These are phyloP conservation scores for Cetonia aurata DNA, from an alignment of 2,888 invertebrate genomes.

Conservation along the genomic window DNA sequence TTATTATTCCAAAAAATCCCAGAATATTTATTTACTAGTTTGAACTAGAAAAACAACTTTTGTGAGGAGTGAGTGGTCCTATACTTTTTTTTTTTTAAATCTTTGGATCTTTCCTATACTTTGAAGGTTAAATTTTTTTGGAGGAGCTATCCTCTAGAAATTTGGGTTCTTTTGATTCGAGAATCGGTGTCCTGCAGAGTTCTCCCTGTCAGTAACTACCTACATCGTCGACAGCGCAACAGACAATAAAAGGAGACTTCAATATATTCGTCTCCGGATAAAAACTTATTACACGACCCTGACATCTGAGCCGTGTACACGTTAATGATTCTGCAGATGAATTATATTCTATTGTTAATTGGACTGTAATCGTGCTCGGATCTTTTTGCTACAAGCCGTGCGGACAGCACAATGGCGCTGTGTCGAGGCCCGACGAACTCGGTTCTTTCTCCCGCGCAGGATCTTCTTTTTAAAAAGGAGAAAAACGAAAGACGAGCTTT, in stretches of 20 bases:
- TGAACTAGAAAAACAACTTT: too few relatives aligned
- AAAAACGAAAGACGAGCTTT: conserved; percentile 9
- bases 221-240: too few relatives aligned
- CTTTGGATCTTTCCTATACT: too few relatives aligned
- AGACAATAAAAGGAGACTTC: background rate
- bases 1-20: too few relatives aligned
- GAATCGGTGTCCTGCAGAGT: too few relatives aligned
- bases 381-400: conserved; percentile 28
- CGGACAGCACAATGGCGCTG: conserved; percentile 35
- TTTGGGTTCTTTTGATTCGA: too few relatives aligned
- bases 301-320: conserved; percentile 18
- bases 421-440: conserved; percentile 26
- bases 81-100: too few relatives aligned
- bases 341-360: conserved; percentile 40
- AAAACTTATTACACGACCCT: conserved; percentile 24
- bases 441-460: conserved; percentile 14
- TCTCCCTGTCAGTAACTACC: too few relatives aligned
- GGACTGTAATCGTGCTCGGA: conserved; percentile 24
- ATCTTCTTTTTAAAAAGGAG: conserved; percentile 28
- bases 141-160: too few relatives aligned
- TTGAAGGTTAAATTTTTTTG: too few relatives aligned
- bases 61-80: too few relatives aligned
- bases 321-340: conserved; percentile 35
- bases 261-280: conserved; percentile 25
- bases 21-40: too few relatives aligned